A percentile compares a stretch with the other conserved stretches of the same genome.
These are phyloP conservation scores for Rhyacophila evoluta DNA, from an alignment of 2,888 invertebrate genomes.

Conservation along the genomic window DNA sequence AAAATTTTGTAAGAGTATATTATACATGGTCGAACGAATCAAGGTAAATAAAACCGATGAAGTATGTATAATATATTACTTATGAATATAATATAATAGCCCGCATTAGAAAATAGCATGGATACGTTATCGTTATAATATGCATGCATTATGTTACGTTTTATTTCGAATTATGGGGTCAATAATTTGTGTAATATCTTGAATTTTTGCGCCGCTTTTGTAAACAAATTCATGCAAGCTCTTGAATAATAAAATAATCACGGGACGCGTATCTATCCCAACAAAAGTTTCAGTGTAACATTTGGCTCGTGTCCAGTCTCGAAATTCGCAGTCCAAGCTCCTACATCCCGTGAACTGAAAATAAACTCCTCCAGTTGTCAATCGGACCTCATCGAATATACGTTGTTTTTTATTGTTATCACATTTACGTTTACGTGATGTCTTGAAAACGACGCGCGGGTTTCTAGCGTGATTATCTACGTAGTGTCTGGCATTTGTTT, in stretches of 20 bases:
- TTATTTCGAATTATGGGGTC: too few species aligned
- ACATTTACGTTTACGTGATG: neutral
- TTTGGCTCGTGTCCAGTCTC: conserved; percentile 49
- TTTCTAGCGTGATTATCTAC: neutral
- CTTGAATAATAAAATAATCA: neutral
- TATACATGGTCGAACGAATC: too few species aligned
- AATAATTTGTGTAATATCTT: neutral
- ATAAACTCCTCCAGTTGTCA: conserved; percentile 50
- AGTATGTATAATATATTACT: too few species aligned
- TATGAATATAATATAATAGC: too few species aligned
- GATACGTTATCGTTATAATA: too few species aligned
- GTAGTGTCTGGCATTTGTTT: too few species aligned
- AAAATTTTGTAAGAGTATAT: too few species aligned
- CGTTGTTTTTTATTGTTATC: conserved; percentile 11
- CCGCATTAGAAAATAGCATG: too few species aligned
- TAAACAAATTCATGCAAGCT: neutral
- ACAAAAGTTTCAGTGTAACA: conserved; percentile 42
- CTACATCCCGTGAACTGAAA: conserved; percentile 41
- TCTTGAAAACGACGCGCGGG: neutral
- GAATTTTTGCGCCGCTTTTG: neutral
- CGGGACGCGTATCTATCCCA: conserved; percentile 20
- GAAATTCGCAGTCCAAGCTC: conserved; percentile 20
- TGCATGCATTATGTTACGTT: too few species aligned
- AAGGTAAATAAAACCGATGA: too few species aligned
- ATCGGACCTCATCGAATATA: conserved; percentile 11